Conservation (phyloP, 2,113 vertebrate genomes). For the Ciconia boyciana region DNA sequence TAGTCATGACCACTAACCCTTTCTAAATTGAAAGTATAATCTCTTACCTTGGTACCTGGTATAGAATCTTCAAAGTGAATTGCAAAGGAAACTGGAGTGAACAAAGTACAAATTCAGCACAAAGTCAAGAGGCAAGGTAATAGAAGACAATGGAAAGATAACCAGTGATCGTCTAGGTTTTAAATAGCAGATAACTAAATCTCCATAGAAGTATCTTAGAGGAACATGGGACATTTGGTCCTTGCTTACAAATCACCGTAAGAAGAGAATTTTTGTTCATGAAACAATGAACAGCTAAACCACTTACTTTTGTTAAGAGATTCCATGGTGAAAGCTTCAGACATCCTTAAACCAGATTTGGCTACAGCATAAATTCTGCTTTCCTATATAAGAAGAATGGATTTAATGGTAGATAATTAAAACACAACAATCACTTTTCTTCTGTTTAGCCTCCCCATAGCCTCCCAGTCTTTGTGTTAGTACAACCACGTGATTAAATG, state of each 20-base stretch:
- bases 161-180: background rate
- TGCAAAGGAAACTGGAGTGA: background rate
- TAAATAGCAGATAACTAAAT: background rate
- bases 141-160: background rate
- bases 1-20: background rate
- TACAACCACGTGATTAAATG: background rate
- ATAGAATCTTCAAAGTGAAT: background rate
- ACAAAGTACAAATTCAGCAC: background rate
- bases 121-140: background rate
- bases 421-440: background rate
- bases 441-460: background rate
- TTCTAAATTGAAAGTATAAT: background rate
- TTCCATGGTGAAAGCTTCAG: constrained; percentile 84
- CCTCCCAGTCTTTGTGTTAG: background rate
- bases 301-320: constrained; percentile 85
- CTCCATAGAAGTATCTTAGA: background rate
- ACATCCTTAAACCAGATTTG: constrained; percentile 94
- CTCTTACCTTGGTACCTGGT: background rate
- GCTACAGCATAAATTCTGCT: constrained; percentile 97
- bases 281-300: background rate
- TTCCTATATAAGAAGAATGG: constrained; percentile 79
- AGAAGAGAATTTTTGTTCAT: background rate
- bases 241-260: background rate
- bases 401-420: background rate
- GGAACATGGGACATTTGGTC: background rate